Base-by-base conservation (phyloP, 2,797 vertebrate genomes). In the Sebastes kiyomatsui region DNA sequence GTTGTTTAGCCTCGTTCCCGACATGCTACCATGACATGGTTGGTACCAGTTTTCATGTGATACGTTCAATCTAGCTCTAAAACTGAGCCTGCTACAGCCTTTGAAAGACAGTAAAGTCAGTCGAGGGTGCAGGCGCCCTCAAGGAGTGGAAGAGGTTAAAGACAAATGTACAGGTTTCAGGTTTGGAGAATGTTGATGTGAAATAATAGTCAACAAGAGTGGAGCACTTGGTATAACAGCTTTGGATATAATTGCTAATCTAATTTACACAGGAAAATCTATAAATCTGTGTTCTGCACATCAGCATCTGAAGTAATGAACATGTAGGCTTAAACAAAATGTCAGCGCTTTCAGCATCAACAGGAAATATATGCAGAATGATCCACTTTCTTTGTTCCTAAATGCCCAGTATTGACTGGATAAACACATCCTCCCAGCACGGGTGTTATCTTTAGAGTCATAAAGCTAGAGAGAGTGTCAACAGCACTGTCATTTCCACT, bases 401-500 rank as follows among this genome's bases (percentile, higher is more conserved):
- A 80, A 74, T 75, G n/a, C 42, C 23, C 32, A 35, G 33, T 74
- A 68, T 59, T 79, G 70, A 88, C 85, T 33, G 61, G 67, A 80
- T 87, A 82, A 85, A 85, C 70, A 72, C 65, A 67, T 82, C 68
- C 81, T 81, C 65, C 69, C 20, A 79, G 78, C 73, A 70, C 30
- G 16, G 58, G 75, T 75, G 88, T 92, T 90, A 89, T 90, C 75
- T 0, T 59, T 81, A 79, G 77, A 94, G 92, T 92, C 88, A 77
- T 93, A 90, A 88, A 94, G 86, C 81, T 30, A 22, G 64, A 69
- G 79, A 88, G 87, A 88, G 83, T 91, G 91, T 94, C 88, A 94
- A 93, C 88, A 90, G 66, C 76, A 46, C 83, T 81, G 87, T 89
- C 75, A 55, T 91, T 88, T 93, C 90, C 87, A 82, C 90, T 77